Evolutionary conservation across 2,113 vertebrate species (phyloP).

Genomic region (Donacobius atricapilla): DNA sequence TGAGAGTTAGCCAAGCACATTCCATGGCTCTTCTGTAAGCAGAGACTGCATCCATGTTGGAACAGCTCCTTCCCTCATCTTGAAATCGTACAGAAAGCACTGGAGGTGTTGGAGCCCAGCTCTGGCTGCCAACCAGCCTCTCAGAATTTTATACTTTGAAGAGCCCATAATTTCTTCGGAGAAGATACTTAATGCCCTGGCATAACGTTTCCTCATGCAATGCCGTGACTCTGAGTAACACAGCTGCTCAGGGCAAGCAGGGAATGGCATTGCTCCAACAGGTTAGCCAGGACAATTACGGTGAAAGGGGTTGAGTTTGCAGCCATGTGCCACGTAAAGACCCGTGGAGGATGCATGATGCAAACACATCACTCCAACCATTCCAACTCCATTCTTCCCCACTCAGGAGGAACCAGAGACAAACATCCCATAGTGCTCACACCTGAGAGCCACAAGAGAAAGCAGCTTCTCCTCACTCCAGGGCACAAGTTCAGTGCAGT

Average conservation of each 20-base stretch:
- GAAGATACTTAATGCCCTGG: not conserved
- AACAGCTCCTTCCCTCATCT: not conserved
- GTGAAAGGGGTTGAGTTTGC: not conserved
- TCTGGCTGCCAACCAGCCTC: not conserved
- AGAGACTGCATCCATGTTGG: not conserved
- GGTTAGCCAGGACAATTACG: not conserved
- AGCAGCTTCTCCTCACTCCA: not conserved
- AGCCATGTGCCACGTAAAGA: not conserved
- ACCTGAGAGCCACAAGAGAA: not conserved
- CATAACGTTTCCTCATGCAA: not conserved
- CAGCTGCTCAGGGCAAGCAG: not conserved
- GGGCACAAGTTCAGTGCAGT: not conserved
- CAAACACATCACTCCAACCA: not conserved
- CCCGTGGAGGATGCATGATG: accelerated
- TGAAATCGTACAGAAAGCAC: not conserved
- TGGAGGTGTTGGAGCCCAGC: not conserved
- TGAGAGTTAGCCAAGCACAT: not conserved
- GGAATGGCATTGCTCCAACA: not conserved
- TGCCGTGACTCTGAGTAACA: not conserved
- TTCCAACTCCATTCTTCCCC: not conserved
- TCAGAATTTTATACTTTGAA: not conserved
- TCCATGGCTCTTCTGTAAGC: not conserved
- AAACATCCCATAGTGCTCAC: not conserved
- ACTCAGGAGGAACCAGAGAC: not conserved
- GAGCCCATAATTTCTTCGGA: not conserved